phyloP scores from a whole-genome alignment of 2,888 invertebrate genomes.

The Patella pellucida region DNA sequence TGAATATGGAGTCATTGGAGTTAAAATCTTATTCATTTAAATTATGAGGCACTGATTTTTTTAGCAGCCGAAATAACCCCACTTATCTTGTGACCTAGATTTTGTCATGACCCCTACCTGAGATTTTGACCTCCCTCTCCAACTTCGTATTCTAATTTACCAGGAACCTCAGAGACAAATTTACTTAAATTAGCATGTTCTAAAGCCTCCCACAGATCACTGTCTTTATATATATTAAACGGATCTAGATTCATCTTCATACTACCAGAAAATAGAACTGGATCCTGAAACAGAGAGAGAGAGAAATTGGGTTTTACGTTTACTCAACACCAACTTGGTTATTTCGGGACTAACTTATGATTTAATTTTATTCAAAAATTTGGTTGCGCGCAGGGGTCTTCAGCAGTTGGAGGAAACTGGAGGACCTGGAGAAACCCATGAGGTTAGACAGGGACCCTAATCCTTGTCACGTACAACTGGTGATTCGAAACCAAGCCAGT shows the following conservation, averaged over 20 bases:
- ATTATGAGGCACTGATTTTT: background rate
- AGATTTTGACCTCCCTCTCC: conserved; percentile 92
- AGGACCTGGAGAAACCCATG: no score
- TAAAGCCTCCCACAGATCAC: conserved; percentile 89
- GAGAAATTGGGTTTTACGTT: no score
- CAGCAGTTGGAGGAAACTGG: no score
- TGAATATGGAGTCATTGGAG: no score
- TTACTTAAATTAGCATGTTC: conserved; percentile 90
- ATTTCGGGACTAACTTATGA: no score
- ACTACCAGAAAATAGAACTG: conserved; percentile 92
- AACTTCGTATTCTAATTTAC: conserved; percentile 86
- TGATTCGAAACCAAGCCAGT: no score
- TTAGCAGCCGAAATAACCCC: background rate
- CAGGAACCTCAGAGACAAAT: conserved; percentile 83
- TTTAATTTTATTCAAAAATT: no score
- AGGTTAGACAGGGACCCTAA: no score
- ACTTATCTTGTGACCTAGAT: background rate
- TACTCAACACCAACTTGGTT: no score
- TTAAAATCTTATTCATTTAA: background rate
- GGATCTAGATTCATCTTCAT: conserved; percentile 94
- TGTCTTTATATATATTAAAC: conserved; percentile 83
- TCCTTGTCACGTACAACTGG: no score
- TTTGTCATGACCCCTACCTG: conserved; percentile 53
- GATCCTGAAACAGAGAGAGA: conserved; percentile 78
- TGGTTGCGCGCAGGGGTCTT: no score